Evolutionary conservation across 2,888 invertebrate genomes (phyloP), one percentile per base, ranked within the genome.

Genomic region (Lepidocyrtinus sp.): DNA sequence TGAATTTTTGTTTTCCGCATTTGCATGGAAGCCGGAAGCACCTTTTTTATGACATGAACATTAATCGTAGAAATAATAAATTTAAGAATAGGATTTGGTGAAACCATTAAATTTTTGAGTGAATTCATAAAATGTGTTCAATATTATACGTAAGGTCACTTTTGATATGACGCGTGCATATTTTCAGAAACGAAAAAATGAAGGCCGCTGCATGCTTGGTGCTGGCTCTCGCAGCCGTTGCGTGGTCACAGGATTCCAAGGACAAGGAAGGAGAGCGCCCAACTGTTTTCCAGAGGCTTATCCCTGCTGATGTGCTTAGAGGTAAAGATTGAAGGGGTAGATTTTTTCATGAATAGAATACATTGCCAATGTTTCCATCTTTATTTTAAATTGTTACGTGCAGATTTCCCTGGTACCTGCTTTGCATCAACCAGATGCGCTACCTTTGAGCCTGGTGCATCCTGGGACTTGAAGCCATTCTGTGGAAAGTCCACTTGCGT

Each of bases 401-500:
- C 88, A 93, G 96, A 96, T 89, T 96, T 96, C 91, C 96, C 96
- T 65, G 95, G 95, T 50, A 92, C 94, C 92, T 96, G 96, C 88
- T 96, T 96, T 90, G 96, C 96, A 0, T 95, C 96, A 3, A 96
- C 96, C 75, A 92, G 93, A 76, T 96, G 96, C 89, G 94, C 95
- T 55, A 96, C 96, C 15, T 93, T 96, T 71, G 95, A 95, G 88
- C 94, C 95, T 1, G 94, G 93, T 82, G 93, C 95, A 89, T 91
- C 93, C 80, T 96, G 96, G 96, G 95, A 95, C 74, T 89, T 96
- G 87, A 91, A 93, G 1, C 96, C 96, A 2, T 96, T 96, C 93
- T 96, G 96, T 88, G 96, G 96, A n/a, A 93, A 94, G 85, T 95
- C 95, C 87, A 95, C 95, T 74, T 96, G 96, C 90, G 94, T 95